Evolutionary conservation across 2,113 vertebrate species (phyloP), one percentile per base, ranked within the genome.

Genomic region (Chunga burmeisteri): DNA sequence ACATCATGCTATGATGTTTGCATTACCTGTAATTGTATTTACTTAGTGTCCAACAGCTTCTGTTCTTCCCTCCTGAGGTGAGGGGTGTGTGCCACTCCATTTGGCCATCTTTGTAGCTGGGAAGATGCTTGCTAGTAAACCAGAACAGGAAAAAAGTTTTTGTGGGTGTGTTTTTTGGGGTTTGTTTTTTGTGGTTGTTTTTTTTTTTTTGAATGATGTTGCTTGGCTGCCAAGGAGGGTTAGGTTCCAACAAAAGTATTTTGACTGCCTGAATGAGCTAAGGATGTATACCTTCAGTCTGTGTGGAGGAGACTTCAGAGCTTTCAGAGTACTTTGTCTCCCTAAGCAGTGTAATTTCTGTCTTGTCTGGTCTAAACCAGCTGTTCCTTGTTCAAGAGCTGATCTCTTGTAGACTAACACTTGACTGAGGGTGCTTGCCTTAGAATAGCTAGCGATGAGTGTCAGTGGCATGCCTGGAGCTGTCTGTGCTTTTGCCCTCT

Each of bases 391-490:
- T 79, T 94, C 61, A 25, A 74, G 91, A 91, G 94, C 86, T 82
- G 91, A 84, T 93, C 52, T 79, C 83, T 32, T 80, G 83, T 94
- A 89, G 82, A 11, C 83, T 85, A 62, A 70, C 19, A 12, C 77
- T 94, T 52, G 65, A 40, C 2, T 10, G 91, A 88, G 86, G 52
- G 65, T 12, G 50, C 86, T 68, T 61, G 65, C 81, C 93, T 91
- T 20, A 9, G 80, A 94, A 88, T 62, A 97, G 95, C 85, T 82
- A 90, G 81, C 0, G 63, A 40, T 95, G 95, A 97, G 93, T 96
- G 95, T 77, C 3, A 23, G 4, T 95, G 96, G 95, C 50, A 12
- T 56, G 83, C 29, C 77, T 58, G 94, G 91, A 26, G 91, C 83
- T 95, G 78, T 23, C 89, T 56, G 70, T 19, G 94, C 89, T 65